These are phyloP conservation scores for Amorpha juglandis DNA, from an alignment of 2,888 invertebrate species.

Conservation along the genomic window DNA sequence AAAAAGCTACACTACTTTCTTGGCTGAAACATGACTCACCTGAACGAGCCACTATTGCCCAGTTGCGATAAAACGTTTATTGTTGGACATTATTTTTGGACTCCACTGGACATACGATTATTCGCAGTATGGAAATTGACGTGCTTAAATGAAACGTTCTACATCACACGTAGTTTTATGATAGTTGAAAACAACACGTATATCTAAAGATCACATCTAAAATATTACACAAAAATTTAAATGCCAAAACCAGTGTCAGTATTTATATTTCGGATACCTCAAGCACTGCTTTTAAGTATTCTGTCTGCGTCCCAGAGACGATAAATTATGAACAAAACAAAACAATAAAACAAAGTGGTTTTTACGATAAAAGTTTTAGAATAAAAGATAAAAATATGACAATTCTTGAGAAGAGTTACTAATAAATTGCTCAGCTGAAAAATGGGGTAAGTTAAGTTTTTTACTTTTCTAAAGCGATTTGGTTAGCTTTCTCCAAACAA, in stretches of 20 bases:
- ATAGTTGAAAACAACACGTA: too few relatives aligned
- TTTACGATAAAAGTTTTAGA: constrained; percentile 34
- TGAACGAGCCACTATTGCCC: too few relatives aligned
- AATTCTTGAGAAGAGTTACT: constrained; percentile 23
- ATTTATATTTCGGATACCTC: constrained; percentile 14
- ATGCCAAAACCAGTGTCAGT: constrained; percentile 1
- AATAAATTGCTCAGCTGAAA: constrained; percentile 27
- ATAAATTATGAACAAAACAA: constrained; percentile 42
- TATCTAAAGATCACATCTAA: background rate
- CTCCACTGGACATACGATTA: too few relatives aligned
- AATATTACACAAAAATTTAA: background rate
- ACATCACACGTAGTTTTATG: too few relatives aligned
- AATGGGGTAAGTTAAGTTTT: constrained; percentile 12
- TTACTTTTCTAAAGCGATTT: background rate
- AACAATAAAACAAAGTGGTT: constrained; percentile 39
- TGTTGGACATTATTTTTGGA: too few relatives aligned
- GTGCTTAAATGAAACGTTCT: too few relatives aligned
- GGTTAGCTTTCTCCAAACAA: background rate
- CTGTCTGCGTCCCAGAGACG: constrained; percentile 10
- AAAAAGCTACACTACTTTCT: too few relatives aligned
- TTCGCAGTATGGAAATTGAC: too few relatives aligned
- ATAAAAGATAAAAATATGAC: constrained; percentile 26
- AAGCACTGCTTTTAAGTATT: constrained; percentile 4
- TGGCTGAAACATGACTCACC: too few relatives aligned
- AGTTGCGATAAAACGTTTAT: too few relatives aligned